phyloP scores from a whole-genome alignment of 2,797 vertebrate species.

The Chloroceryle amazona region DNA sequence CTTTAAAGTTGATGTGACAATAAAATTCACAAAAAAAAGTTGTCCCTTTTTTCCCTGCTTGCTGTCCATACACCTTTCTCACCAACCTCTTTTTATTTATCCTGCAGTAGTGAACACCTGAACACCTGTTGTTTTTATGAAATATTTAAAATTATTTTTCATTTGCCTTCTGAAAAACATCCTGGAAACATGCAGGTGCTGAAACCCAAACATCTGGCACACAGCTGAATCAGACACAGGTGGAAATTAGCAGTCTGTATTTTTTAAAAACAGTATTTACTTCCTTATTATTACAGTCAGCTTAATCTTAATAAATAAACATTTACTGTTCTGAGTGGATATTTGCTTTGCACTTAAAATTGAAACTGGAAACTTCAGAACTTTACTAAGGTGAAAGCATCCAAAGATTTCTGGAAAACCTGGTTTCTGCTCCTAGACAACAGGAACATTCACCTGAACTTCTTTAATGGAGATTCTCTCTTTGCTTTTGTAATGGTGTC shows the following conservation, averaged over 20 bases:
- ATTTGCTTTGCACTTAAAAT: neutral
- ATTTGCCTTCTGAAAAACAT: neutral
- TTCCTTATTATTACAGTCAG: neutral
- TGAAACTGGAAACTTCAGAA: neutral
- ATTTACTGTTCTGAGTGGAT: neutral
- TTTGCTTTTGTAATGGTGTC: neutral
- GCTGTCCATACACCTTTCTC: neutral
- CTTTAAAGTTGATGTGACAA: neutral
- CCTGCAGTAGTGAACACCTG: neutral
- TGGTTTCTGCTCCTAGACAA: neutral
- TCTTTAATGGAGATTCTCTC: neutral
- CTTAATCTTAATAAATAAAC: neutral
- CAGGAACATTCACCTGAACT: neutral
- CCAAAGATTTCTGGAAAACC: neutral
- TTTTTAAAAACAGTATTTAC: conserved; percentile 8
- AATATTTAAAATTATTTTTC: neutral
- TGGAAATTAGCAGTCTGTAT: neutral
- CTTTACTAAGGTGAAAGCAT: neutral
- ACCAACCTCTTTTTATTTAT: neutral
- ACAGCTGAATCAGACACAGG: neutral
- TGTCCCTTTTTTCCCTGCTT: neutral
- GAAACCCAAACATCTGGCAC: neutral
- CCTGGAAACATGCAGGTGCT: neutral
- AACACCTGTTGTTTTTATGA: neutral
- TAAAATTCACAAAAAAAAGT: neutral